Percentiles rank a stretch among this genome's conserved stretches.
These are phyloP conservation scores for Pristionchus exspectatus DNA, from an alignment of 2,888 invertebrate genomes.

Conservation along the genomic window DNA sequence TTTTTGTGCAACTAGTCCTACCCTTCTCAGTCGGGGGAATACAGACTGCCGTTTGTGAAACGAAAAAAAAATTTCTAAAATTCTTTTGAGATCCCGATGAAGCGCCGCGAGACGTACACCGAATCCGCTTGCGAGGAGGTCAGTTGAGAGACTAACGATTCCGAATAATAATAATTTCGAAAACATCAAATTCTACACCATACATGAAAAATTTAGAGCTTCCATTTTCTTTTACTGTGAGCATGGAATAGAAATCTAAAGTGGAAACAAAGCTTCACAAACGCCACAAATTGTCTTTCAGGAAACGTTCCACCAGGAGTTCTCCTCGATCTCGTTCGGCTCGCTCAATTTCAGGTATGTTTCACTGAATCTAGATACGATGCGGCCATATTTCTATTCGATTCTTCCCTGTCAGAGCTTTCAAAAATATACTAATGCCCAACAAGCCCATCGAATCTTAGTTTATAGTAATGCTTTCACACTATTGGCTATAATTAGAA, in stretches of 20 bases:
- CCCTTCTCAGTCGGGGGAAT: not conserved
- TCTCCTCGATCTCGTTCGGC: constrained; percentile 10
- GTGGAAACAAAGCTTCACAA: no score
- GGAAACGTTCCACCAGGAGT: constrained; percentile 17
- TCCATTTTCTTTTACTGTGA: no score
- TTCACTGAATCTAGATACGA: not conserved
- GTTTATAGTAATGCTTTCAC: no score
- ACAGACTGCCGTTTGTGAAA: no score
- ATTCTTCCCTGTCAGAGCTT: not conserved
- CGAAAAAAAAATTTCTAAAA: no score
- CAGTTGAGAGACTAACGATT: not conserved
- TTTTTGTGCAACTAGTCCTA: not conserved
- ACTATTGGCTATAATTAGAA: not conserved
- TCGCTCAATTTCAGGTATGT: not conserved
- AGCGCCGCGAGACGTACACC: constrained; percentile 1
- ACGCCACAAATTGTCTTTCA: no score
- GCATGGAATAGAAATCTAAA: no score
- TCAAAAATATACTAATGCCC: not conserved
- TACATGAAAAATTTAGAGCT: no score
- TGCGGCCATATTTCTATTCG: not conserved
- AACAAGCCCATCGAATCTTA: not conserved
- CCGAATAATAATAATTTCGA: no score
- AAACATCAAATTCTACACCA: no score
- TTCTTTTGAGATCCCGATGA: not conserved
- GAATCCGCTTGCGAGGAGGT: not conserved